Conservation (phyloP, 2,888 invertebrate species). For the Thymelicus sylvestris region DNA sequence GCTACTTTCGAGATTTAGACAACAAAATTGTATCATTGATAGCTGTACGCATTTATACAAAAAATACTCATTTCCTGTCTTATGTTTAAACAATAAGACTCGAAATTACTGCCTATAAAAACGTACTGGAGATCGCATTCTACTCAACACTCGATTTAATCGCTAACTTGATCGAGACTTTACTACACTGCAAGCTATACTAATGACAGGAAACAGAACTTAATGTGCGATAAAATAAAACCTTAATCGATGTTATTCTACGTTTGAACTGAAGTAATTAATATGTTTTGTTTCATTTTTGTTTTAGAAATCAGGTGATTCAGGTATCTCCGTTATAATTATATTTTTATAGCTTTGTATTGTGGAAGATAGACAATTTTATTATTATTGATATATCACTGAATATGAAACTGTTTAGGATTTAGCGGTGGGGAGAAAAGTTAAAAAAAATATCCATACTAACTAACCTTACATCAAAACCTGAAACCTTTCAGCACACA, state of each 20-base stretch:
- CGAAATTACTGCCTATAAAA: background rate
- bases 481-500: too few species aligned
- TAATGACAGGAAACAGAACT: background rate
- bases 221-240: background rate
- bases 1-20: conserved; percentile 21
- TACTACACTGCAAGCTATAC: background rate
- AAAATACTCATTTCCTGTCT: conserved; percentile 14
- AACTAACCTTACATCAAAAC: too few species aligned
- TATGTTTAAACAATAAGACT: conserved; percentile 24
- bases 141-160: background rate
- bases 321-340: too few species aligned
- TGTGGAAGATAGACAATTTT: too few species aligned
- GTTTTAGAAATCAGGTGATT: too few species aligned
- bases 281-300: too few species aligned
- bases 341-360: too few species aligned
- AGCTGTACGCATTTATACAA: background rate
- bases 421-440: too few species aligned
- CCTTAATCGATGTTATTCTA: background rate
- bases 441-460: too few species aligned
- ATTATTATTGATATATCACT: too few species aligned
- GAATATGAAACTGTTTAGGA: too few species aligned
- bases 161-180: background rate
- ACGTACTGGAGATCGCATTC: conserved; percentile 4
- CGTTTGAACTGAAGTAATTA: background rate
- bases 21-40: conserved; percentile 29